Evolutionary conservation across 1,140 invertebrate genomes (phyloP).

Genomic region (Bombyx mandarina): DNA sequence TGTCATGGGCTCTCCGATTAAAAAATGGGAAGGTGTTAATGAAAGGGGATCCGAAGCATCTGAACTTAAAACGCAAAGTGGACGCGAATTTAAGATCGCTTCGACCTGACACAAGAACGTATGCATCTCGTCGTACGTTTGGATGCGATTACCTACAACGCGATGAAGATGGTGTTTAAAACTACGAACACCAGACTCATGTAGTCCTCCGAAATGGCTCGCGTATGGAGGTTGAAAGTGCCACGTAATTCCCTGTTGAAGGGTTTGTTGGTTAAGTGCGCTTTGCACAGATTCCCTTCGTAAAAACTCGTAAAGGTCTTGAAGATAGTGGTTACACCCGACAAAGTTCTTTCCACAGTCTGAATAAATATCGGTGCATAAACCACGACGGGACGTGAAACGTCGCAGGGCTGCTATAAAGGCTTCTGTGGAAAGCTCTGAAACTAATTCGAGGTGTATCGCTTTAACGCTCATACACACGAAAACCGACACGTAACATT

Average conservation of each 20-base stretch:
- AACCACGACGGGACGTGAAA: too few species aligned
- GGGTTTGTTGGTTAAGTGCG: constrained; percentile 1
- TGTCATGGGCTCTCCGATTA: too few species aligned
- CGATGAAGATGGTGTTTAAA: constrained; percentile 43
- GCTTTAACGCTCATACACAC: constrained; percentile 41
- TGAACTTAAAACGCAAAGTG: too few species aligned
- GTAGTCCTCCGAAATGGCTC: constrained; percentile 59
- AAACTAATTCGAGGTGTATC: constrained; percentile 61
- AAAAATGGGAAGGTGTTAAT: too few species aligned
- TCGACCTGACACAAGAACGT: too few species aligned
- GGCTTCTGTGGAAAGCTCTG: constrained; percentile 28
- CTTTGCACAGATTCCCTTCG: too few species aligned
- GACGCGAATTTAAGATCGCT: too few species aligned
- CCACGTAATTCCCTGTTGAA: constrained; percentile 41
- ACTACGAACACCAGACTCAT: constrained; percentile 50
- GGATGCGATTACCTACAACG: constrained; percentile 16
- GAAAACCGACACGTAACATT: constrained; percentile 28
- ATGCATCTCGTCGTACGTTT: constrained; percentile 21
- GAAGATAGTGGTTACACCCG: too few species aligned
- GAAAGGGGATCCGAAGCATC: too few species aligned
- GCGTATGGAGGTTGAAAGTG: constrained; percentile 53
- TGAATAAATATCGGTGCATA: too few species aligned
- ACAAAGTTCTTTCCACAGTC: too few species aligned
- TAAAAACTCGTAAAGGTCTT: too few species aligned
- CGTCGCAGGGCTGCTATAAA: constrained; percentile 42